phyloP scores from a whole-genome alignment of 2,888 invertebrate species.

The Copidosoma aretas region DNA sequence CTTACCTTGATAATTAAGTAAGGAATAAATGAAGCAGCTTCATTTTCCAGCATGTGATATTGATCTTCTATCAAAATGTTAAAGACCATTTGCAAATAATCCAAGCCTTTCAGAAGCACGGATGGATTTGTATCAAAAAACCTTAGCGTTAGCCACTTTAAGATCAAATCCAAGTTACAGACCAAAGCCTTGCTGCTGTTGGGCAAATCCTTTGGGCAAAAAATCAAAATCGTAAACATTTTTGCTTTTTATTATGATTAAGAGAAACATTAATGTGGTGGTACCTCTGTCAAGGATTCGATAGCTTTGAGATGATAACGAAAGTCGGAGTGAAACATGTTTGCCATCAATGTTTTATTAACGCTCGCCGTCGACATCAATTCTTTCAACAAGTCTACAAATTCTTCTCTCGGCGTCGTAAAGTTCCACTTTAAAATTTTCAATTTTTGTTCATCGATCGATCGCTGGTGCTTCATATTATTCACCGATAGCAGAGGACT shows the following conservation, averaged over 20 bases:
- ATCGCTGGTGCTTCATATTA: slow-evolving; percentile 88
- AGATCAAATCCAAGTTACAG: slow-evolving; percentile 90
- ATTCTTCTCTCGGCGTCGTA: slow-evolving; percentile 89
- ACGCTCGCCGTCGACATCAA: slow-evolving; percentile 89
- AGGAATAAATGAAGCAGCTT: slow-evolving; percentile 92
- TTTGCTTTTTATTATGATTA: background rate
- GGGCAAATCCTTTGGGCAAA: slow-evolving; percentile 69
- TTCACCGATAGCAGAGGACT: slow-evolving; percentile 74
- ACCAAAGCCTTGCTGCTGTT: slow-evolving; percentile 81
- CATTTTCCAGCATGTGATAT: slow-evolving; percentile 88
- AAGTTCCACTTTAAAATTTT: slow-evolving; percentile 97
- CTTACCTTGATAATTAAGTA: slow-evolving; percentile 89
- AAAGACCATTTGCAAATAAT: slow-evolving; percentile 87
- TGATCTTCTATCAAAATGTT: slow-evolving; percentile 78
- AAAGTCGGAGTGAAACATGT: slow-evolving; percentile 95
- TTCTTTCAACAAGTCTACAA: slow-evolving; percentile 87
- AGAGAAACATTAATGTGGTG: slow-evolving; percentile 58
- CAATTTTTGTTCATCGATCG: slow-evolving; percentile 92
- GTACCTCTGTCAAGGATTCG: slow-evolving; percentile 80
- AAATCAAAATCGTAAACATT: too few species aligned
- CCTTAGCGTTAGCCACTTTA: slow-evolving; percentile 95
- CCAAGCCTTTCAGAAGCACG: slow-evolving; percentile 92
- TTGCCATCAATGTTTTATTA: slow-evolving; percentile 83
- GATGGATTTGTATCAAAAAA: slow-evolving; percentile 99
- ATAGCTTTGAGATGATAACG: slow-evolving; percentile 94